Conservation (phyloP, 1,140 invertebrate genomes). For the Plutomurus gul region DNA sequence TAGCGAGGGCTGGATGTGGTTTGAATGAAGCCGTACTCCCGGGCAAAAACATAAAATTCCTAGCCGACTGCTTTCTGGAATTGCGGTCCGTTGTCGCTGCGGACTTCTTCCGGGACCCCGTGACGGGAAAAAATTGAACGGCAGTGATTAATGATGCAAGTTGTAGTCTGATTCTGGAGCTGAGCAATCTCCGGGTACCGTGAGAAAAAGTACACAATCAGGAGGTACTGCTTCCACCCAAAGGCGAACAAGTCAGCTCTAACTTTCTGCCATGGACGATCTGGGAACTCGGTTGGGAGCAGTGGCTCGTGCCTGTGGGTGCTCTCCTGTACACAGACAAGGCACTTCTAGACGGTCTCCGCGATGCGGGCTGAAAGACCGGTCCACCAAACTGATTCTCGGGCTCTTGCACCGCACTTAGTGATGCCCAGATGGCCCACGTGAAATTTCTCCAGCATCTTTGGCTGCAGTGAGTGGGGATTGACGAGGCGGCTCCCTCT, state of each 20-base stretch:
- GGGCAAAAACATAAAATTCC: too few species aligned
- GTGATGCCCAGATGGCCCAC: too few species aligned
- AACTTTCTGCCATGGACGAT: neutral
- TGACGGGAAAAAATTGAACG: too few species aligned
- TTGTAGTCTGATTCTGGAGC: neutral
- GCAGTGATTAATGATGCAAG: neutral
- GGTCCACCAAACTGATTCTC: neutral
- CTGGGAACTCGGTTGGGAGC: neutral
- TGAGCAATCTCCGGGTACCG: neutral
- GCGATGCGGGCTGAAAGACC: neutral
- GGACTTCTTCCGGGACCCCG: too few species aligned
- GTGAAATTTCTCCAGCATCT: too few species aligned
- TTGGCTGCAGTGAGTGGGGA: too few species aligned
- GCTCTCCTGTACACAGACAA: neutral
- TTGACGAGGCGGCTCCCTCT: too few species aligned
- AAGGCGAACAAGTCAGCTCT: neutral
- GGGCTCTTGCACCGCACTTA: neutral
- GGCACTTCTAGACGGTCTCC: neutral
- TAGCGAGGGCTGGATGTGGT: too few species aligned
- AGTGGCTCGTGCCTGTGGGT: neutral
- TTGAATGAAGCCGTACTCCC: too few species aligned
- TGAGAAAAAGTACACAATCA: neutral
- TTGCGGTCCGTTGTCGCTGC: too few species aligned
- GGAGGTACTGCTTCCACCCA: neutral
- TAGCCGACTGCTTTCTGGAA: too few species aligned